phyloP scores from a whole-genome alignment of 2,113 vertebrate genomes.

The Platysternon megacephalum region DNA sequence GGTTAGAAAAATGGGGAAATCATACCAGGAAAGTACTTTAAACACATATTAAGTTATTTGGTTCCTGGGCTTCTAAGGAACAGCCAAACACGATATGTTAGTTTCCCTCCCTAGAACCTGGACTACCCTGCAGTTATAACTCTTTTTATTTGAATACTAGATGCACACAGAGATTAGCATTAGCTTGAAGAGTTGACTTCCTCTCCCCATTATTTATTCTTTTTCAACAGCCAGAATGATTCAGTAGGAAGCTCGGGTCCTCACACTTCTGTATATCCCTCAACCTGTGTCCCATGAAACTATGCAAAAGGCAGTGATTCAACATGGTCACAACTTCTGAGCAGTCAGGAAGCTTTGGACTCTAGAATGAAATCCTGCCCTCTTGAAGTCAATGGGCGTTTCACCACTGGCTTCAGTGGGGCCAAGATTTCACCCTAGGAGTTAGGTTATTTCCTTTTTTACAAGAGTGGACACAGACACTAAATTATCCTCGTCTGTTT shows the following conservation, averaged over 20 bases:
- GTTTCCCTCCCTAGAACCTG: neutral
- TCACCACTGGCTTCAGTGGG: neutral
- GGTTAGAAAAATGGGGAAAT: neutral
- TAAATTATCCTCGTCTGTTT: neutral
- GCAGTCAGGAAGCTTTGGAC: neutral
- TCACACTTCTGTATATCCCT: neutral
- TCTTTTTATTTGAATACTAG: neutral
- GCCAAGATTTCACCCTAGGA: neutral
- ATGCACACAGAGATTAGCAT: neutral
- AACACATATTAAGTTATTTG: neutral
- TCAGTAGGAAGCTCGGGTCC: neutral
- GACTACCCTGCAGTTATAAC: neutral
- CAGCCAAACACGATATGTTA: neutral
- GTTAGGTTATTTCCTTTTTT: neutral
- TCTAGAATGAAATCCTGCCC: neutral
- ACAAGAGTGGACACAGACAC: neutral
- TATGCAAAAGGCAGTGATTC: neutral
- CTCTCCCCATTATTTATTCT: neutral
- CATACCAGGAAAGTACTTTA: neutral
- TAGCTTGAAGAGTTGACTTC: neutral
- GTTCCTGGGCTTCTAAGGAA: neutral
- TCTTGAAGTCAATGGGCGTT: neutral
- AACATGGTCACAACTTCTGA: neutral
- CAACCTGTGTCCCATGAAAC: neutral
- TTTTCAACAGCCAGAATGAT: neutral